Base-by-base conservation (phyloP, 2,113 vertebrate species). In the Phyllostomus discolor region DNA sequence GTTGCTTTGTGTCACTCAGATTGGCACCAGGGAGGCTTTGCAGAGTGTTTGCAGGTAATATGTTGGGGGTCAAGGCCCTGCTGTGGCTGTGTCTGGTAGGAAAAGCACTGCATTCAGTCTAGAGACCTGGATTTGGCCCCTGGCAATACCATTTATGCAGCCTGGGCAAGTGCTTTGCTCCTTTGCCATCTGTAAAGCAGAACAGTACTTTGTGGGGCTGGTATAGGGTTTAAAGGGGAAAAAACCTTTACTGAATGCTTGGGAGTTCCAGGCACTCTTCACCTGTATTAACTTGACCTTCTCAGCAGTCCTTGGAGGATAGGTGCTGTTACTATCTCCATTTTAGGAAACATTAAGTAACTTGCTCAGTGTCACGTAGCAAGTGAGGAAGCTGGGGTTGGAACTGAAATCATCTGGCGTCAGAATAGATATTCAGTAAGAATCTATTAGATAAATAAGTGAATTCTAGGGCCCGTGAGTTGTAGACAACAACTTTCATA, bases 171-270 rank as follows among this genome's bases (percentile, higher is more conserved):
- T 33, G 2, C 70, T 84, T 70, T 57, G 66, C 22, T 73, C 62
- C 46, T 83, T 93, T 69, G 79, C 92, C 76, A 48, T 84, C 70
- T 90, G 57, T 92, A 75, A 92, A 94, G 46, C 64, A 48, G 43
- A 72, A 33, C 50, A 17, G 17, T 11, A 54, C 52, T 57, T 90
- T n/a, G 75, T 12, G 15, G 38, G 54, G 38, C 54, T 90, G 28
- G 46, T 72, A 69, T 2, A 62, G 41, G 59, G 20, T 64, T 38
- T 48, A 69, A 88, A 48, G n/a, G 66, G 67, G 35, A 73, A 73
- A 43, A 78, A 75, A 54, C 6, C 73, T 81, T 66, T 59, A 69
- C 80, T 7, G 72, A 93, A 69, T 3, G 6, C 62, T 38, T 70
- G 16, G 19, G 75, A 24, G 57, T 38, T 82, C 52, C 31, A 62